Evolutionary conservation across 2,113 vertebrate genomes (phyloP).

Genomic region (Callorhinus ursinus): DNA sequence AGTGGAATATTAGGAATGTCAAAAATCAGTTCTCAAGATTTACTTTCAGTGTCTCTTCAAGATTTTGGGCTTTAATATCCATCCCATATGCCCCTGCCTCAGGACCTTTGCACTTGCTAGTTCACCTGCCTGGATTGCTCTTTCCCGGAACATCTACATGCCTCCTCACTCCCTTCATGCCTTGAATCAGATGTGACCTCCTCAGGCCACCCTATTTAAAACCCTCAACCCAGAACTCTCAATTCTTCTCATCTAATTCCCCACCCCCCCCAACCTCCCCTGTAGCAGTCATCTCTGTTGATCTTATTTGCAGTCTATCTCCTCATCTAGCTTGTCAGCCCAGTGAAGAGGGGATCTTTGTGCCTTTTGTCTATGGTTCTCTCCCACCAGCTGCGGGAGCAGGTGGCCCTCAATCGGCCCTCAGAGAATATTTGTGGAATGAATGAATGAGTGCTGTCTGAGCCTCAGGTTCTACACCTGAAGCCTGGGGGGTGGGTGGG

Average conservation of each 20-base stretch:
- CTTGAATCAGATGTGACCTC: background rate
- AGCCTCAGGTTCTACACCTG: background rate
- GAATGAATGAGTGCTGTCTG: background rate
- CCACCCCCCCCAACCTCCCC: background rate
- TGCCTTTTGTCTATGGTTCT: background rate
- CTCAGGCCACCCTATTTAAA: background rate
- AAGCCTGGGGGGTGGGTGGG: background rate
- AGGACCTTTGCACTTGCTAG: background rate
- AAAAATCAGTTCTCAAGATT: background rate
- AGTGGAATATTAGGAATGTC: background rate
- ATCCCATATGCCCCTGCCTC: background rate
- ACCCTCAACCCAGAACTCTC: background rate
- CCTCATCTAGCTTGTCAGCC: background rate
- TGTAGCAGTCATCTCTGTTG: rapidly evolving
- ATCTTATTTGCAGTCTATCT: background rate
- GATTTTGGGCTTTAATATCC: background rate
- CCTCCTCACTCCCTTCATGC: background rate
- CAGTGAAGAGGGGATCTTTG: background rate
- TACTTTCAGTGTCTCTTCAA: background rate
- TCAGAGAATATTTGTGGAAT: background rate
- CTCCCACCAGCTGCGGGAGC: background rate
- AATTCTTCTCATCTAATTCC: background rate
- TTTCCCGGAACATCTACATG: background rate
- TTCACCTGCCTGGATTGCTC: background rate
- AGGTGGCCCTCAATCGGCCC: background rate